Evolutionary conservation across 2,113 vertebrate genomes (phyloP).

Genomic region (Apistogramma diplotaenia): DNA sequence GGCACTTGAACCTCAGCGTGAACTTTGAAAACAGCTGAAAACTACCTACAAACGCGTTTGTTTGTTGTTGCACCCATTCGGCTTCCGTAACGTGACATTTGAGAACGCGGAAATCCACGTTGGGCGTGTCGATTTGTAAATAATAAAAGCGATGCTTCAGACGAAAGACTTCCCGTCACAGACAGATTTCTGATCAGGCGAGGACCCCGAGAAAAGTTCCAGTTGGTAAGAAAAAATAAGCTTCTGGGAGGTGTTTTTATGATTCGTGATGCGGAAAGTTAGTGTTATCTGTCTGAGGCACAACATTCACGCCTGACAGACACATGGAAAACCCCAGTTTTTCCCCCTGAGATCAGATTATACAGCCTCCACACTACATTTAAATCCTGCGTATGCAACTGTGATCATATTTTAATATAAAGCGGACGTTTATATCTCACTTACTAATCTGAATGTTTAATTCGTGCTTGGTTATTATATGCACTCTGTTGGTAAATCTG

Average conservation of each 20-base stretch:
- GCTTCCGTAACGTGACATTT: not conserved
- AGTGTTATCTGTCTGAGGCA: not conserved
- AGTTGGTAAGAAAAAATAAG: slow-evolving; percentile 9
- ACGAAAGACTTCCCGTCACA: not conserved
- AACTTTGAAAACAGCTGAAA: not conserved
- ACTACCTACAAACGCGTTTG: too few relatives aligned
- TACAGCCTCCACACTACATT: not conserved
- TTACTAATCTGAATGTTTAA: not conserved
- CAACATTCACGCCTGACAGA: not conserved
- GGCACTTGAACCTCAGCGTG: not conserved
- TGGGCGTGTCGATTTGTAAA: slow-evolving; percentile 29
- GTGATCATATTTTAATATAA: not conserved
- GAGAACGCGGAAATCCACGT: slow-evolving; percentile 1
- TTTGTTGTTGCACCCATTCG: not conserved
- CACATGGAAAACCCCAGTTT: not conserved
- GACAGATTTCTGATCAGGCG: not conserved
- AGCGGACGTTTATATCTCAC: not conserved
- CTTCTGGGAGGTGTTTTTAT: not conserved
- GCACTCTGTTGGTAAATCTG: not conserved
- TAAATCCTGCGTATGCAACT: not conserved
- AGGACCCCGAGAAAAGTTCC: not conserved
- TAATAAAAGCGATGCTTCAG: not conserved
- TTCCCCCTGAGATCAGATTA: not conserved
- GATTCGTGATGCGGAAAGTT: not conserved
- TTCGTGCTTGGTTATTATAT: not conserved